Percentiles rank a stretch among this genome's conserved stretches.
These are phyloP conservation scores for Tipula helvola DNA, from an alignment of 2,888 invertebrate genomes.

Conservation along the genomic window DNA sequence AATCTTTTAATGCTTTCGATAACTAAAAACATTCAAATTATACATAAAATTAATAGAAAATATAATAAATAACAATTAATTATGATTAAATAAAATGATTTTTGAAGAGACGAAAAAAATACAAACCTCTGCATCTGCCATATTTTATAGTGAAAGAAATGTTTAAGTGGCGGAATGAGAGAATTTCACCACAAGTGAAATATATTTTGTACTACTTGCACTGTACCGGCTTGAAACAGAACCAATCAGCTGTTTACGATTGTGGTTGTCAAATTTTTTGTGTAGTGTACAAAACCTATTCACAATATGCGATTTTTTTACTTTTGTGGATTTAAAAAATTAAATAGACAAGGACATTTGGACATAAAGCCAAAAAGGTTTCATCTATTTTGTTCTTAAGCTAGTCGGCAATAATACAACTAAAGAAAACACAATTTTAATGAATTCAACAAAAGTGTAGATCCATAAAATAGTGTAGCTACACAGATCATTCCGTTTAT, in stretches of 20 bases:
- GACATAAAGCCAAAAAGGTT: too few species aligned
- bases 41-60: constrained; percentile 7
- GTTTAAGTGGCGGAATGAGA: background rate
- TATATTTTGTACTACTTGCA: background rate
- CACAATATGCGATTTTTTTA: background rate
- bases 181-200: background rate
- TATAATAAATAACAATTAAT: background rate
- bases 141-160: constrained; percentile 17
- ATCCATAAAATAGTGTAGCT: too few species aligned
- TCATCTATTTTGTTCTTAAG: too few species aligned
- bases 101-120: background rate
- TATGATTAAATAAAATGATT: background rate
- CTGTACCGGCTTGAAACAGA: background rate
- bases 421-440: too few species aligned
- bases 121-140: constrained; percentile 25
- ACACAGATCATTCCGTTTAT: background rate
- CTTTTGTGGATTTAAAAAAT: too few species aligned
- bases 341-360: too few species aligned
- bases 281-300: background rate
- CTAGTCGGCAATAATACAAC: too few species aligned
- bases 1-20: constrained; percentile 31
- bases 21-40: constrained; percentile 26
- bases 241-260: constrained; percentile 10
- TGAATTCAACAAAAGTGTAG: too few species aligned
- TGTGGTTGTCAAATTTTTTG: background rate